Conservation (phyloP, 2,888 invertebrate genomes). For the Polydrusus tereticollis region DNA sequence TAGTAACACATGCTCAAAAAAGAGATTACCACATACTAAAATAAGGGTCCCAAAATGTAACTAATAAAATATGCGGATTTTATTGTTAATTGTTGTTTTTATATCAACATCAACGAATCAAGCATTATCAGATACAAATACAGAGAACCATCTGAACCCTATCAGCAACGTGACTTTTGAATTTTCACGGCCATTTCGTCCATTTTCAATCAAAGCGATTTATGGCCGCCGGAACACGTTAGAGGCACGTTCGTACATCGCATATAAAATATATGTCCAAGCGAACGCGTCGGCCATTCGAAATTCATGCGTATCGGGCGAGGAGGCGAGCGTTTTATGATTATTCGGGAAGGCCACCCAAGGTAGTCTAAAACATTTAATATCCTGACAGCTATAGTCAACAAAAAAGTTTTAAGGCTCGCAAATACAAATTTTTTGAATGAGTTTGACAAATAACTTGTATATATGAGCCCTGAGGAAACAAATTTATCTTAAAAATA, state of each 20-base stretch:
- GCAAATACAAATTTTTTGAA: no score
- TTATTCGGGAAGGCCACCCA: conserved; percentile 23
- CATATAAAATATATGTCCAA: conserved; percentile 9
- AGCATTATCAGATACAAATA: not conserved
- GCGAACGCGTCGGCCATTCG: conserved; percentile 18
- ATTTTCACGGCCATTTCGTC: conserved; percentile 6
- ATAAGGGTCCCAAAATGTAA: no score
- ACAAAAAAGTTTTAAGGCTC: no score
- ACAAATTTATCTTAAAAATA: no score
- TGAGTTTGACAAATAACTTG: no score
- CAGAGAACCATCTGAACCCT: not conserved
- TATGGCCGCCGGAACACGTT: conserved; percentile 6
- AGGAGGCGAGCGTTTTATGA: not conserved
- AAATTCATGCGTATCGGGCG: conserved; percentile 17
- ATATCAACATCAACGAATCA: not conserved
- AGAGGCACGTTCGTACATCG: not conserved
- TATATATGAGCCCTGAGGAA: no score
- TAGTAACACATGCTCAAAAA: no score
- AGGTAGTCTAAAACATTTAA: not conserved
- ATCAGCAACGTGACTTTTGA: conserved; percentile 7
- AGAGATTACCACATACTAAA: no score
- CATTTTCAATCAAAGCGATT: conserved; percentile 6
- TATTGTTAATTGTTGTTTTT: no score
- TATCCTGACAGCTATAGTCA: no score
- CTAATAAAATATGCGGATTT: no score